Conservation (phyloP, 1,140 invertebrate species). For the Batillaria attramentaria region DNA sequence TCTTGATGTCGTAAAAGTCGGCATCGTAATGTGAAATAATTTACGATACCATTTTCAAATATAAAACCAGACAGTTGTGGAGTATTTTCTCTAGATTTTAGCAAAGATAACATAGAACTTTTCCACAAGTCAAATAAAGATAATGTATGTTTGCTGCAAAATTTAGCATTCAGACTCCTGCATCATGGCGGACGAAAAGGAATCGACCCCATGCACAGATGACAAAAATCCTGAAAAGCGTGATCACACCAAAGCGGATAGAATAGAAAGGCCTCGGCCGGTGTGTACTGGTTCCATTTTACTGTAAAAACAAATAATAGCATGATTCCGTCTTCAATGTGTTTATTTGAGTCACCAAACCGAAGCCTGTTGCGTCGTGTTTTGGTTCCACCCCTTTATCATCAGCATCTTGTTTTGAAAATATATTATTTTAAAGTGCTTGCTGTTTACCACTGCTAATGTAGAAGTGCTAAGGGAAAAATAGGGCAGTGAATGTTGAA, state of each 20-base stretch:
- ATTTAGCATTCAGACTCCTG: neutral
- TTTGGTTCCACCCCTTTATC: neutral
- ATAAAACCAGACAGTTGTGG: neutral
- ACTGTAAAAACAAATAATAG: neutral
- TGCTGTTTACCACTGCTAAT: neutral
- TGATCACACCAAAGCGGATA: constrained; percentile 27
- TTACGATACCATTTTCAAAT: neutral
- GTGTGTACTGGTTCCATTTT: constrained; percentile 21
- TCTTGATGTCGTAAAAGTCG: neutral
- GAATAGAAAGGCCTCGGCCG: constrained; percentile 32
- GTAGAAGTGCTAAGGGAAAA: no score
- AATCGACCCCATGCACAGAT: constrained; percentile 20
- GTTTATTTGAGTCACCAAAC: neutral
- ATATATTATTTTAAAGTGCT: neutral
- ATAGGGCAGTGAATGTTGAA: constrained; percentile 3
- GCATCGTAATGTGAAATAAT: neutral
- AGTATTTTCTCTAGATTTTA: neutral
- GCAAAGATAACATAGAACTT: neutral
- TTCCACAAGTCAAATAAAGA: neutral
- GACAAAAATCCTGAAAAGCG: constrained; percentile 34
- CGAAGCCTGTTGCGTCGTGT: neutral
- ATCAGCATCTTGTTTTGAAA: neutral
- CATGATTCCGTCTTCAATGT: no score
- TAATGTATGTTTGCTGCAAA: neutral
- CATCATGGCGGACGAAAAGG: constrained; percentile 43